A percentile compares a stretch with the other conserved stretches of the same genome.
Conservation (phyloP, 2,797 vertebrate species). For the Catharus ustulatus region DNA sequence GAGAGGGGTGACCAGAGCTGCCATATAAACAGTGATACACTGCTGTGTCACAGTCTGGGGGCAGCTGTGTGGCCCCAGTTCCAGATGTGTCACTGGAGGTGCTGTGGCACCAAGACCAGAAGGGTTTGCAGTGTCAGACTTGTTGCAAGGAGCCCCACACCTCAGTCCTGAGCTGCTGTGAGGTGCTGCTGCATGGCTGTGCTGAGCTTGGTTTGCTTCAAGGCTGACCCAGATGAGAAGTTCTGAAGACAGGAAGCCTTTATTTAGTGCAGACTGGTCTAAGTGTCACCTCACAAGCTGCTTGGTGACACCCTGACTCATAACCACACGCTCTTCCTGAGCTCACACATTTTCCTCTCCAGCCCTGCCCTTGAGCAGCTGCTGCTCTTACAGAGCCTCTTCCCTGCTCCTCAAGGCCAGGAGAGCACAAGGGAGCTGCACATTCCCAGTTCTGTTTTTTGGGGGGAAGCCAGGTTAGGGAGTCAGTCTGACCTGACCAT, state of each 20-base stretch:
- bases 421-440: neutral
- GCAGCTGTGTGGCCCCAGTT: neutral
- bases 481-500: neutral
- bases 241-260: conserved; percentile 40
- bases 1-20: neutral
- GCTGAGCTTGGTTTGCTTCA: neutral
- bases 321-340: conserved; percentile 67
- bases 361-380: neutral
- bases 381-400: neutral
- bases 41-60: neutral
- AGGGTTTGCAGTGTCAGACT: neutral
- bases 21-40: neutral
- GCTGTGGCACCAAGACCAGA: neutral
- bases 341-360: neutral
- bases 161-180: neutral
- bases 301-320: conserved; percentile 8
- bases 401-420: neutral
- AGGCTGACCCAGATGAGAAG: neutral
- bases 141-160: neutral
- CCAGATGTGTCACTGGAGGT: neutral
- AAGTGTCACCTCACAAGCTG: neutral
- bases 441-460: neutral
- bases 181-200: neutral
- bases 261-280: neutral
- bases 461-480: neutral